Conservation (phyloP, 2,113 vertebrate species). For the Eira barbara region DNA sequence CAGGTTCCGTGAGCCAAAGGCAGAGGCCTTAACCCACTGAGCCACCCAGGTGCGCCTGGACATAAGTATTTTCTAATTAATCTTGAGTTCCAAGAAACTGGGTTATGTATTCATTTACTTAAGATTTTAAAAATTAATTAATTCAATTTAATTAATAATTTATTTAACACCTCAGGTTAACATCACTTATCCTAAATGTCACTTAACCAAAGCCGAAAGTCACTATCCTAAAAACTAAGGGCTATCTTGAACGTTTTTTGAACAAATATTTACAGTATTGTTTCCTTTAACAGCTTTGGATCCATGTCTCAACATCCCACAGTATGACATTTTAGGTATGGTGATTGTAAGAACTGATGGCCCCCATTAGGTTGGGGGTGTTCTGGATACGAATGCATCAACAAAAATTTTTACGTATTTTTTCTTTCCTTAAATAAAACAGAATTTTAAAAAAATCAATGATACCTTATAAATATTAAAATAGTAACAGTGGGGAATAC, state of each 20-base stretch:
- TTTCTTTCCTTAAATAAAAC: background rate
- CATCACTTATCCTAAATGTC: background rate
- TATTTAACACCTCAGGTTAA: background rate
- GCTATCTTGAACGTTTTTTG: background rate
- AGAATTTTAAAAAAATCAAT: rapidly evolving
- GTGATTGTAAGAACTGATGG: no score
- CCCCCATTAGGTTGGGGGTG: no score
- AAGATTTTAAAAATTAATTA: background rate
- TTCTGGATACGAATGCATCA: background rate
- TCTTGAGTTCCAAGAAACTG: background rate
- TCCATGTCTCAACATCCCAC: background rate
- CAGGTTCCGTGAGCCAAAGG: no score
- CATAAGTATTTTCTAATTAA: background rate
- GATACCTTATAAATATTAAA: background rate
- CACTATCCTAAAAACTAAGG: background rate
- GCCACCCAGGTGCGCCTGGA: no score
- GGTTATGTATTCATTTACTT: background rate
- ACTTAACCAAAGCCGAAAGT: background rate
- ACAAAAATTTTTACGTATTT: background rate
- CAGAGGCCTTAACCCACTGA: no score
- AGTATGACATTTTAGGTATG: background rate
- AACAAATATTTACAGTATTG: no score
- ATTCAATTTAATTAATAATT: no score
- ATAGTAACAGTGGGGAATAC: background rate
- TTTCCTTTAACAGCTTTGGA: background rate